These are phyloP conservation scores for Crossaster papposus DNA, from an alignment of 53 echinoderm and acorn worm genomes.

Conservation along the genomic window DNA sequence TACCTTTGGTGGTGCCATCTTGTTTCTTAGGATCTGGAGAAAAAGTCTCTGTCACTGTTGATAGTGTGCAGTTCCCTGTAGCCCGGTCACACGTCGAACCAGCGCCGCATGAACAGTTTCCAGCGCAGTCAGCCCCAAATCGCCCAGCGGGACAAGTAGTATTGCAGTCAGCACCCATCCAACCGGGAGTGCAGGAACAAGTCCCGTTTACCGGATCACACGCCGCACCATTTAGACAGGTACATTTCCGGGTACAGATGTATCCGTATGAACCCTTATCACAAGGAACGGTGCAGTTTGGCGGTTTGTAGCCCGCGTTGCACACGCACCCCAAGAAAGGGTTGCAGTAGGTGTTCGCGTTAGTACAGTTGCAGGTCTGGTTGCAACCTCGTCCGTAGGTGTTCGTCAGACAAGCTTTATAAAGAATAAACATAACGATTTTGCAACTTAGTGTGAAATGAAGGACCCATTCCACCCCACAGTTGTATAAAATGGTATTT, in stretches of 20 bases:
- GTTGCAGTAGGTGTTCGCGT: background rate
- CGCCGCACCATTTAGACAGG: conserved; percentile 16
- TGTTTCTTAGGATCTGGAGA: background rate
- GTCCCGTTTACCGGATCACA: conserved; percentile 45
- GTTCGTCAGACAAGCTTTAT: background rate
- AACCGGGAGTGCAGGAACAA: conserved; percentile 50
- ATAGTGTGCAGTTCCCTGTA: background rate
- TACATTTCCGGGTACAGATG: background rate
- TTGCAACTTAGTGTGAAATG: too few species aligned
- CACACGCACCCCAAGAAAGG: background rate
- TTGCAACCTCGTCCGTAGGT: conserved; percentile 13
- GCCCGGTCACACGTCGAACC: conserved; percentile 7
- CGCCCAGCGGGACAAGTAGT: background rate
- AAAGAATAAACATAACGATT: too few species aligned
- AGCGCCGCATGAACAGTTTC: background rate
- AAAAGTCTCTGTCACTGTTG: background rate
- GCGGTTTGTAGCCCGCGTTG: background rate
- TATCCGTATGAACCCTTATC: background rate
- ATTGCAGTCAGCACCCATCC: conserved; percentile 25
- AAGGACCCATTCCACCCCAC: too few species aligned
- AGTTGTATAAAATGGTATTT: too few species aligned
- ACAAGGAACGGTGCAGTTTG: conserved; percentile 38
- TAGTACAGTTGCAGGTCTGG: conserved; percentile 32
- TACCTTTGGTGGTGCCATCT: too few species aligned
- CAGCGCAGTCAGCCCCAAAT: conserved; percentile 5